Base-by-base conservation (phyloP, 2,888 invertebrate genomes). In the Syritta pipiens region DNA sequence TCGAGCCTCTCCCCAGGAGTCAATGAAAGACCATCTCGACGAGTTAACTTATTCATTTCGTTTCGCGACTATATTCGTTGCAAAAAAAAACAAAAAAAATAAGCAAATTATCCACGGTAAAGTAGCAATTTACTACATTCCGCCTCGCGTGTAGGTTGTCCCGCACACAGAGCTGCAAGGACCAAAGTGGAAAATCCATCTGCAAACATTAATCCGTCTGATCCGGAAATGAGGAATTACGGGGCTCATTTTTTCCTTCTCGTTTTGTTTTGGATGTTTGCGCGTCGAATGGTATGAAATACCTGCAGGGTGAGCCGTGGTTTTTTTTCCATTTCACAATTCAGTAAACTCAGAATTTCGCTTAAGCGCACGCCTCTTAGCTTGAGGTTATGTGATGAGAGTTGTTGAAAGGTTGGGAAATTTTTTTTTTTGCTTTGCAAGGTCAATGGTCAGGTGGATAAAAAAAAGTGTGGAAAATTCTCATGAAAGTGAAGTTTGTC, bases 161-260 rank as follows among this genome's bases (percentile, higher is more conserved):
- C 57, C 9, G 19, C 26, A 37, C 53, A n/a, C 49, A 65, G 24
- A 42, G 59, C 60, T 48, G 26, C 30, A 79, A 68, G 67, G 67
- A 57, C 67, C 62, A 67, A 63, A 74, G 62, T 68, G 74, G 42
- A 72, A 79, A 79, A 74, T 79, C 79, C 79, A 79, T 79, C 79
- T 79, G 79, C 79, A 79, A 79, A 79, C 74, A 79, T 79, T 79
- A 79, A 79, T 79, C 79, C 79, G 79, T 79, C 79, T 79, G 79
- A 79, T 79, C 79, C 79, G 79, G 79, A 79, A 79, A 79, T 74
- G 74, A 79, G 79, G 74, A 74, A 79, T 79, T 79, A 79, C 79
- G 57, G 74, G 57, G 22, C 63, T 62, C 10, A 14, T 51, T 32
- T 37, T 49, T 59, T 48, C 24, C 28, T 17, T 57, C 30, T 48